Evolutionary conservation across 37 sponge, comb jelly and placozoan genomes (phyloP).

Genomic region (Ephydatia muelleri): DNA sequence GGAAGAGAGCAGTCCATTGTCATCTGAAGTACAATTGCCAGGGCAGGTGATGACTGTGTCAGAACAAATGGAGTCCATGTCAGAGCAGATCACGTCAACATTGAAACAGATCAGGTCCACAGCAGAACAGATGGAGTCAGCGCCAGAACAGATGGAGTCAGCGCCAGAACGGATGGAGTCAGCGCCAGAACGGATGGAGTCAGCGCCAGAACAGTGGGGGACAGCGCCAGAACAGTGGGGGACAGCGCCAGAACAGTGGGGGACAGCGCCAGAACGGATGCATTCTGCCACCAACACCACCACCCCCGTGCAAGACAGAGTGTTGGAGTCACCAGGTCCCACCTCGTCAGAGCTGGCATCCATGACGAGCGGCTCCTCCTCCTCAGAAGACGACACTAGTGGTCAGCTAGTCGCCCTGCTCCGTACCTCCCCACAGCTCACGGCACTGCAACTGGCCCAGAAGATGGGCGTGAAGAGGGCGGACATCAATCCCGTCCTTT

Average conservation of each 20-base stretch:
- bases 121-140: neutral
- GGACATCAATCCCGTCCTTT: slow-evolving; percentile 51
- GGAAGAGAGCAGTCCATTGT: too few relatives aligned
- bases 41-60: neutral
- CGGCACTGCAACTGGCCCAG: slow-evolving; percentile 11
- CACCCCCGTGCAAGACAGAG: too few relatives aligned
- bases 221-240: too few relatives aligned
- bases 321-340: neutral
- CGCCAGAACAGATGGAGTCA: neutral
- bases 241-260: too few relatives aligned
- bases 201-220: too few relatives aligned
- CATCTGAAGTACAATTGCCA: neutral
- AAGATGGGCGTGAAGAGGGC: slow-evolving; percentile 1
- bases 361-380: neutral
- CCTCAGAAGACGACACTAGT: neutral
- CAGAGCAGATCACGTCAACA: neutral
- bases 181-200: too few relatives aligned
- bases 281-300: too few relatives aligned
- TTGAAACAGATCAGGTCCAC: neutral
- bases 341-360: neutral
- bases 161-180: too few relatives aligned
- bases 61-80: neutral
- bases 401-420: neutral
- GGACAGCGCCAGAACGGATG: neutral
- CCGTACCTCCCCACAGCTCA: neutral